phyloP scores from a whole-genome alignment of 2,113 vertebrate species.

The Tonatia bakeri region DNA sequence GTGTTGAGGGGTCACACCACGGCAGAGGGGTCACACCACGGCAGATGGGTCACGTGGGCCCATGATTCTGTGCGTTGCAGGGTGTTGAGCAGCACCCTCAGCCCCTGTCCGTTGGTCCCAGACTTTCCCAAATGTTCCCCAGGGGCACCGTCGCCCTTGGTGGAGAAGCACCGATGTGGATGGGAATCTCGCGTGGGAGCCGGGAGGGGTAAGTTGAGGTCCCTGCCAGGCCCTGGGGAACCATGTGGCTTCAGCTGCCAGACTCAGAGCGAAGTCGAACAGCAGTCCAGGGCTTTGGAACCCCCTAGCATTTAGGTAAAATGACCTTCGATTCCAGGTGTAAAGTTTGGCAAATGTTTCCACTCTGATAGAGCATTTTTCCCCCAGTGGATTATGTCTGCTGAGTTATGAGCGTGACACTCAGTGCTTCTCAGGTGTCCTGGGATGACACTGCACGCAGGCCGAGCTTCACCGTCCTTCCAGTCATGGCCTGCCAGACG shows the following conservation, averaged over 20 bases:
- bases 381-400: background rate
- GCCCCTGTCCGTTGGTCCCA: background rate
- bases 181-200: background rate
- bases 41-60: fast-evolving
- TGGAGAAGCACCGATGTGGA: background rate
- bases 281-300: background rate
- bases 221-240: background rate
- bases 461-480: background rate
- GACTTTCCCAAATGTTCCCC: background rate
- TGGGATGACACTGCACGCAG: fast-evolving
- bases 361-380: background rate
- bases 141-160: fast-evolving
- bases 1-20: fast-evolving
- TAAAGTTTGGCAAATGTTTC: background rate
- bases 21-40: fast-evolving
- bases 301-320: background rate
- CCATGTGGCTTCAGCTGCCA: background rate
- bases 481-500: background rate
- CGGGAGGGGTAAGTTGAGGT: background rate
- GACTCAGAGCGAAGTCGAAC: background rate
- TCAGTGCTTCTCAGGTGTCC: background rate
- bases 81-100: background rate
- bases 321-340: background rate
- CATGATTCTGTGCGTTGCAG: fast-evolving
- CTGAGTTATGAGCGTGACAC: background rate